Conservation (phyloP, 2,888 invertebrate species). For the Idaea aversata region DNA sequence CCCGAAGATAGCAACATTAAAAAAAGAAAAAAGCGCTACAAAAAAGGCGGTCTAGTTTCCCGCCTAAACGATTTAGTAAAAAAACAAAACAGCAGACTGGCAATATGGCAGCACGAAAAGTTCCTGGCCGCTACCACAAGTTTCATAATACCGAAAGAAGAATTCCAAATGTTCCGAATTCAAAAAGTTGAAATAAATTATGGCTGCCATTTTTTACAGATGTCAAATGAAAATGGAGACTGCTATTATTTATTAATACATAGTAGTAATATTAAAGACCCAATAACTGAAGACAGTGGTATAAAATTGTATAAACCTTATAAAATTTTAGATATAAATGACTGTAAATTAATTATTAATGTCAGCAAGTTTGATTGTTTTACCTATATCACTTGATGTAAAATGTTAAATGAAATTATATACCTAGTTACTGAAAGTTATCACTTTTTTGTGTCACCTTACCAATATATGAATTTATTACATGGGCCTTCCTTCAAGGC, state of each 20-base stretch:
- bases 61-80: slow-evolving; percentile 64
- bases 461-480: too few species aligned
- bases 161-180: slow-evolving; percentile 49
- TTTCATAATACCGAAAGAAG: slow-evolving; percentile 61
- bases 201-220: slow-evolving; percentile 55
- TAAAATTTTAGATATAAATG: slow-evolving; percentile 39
- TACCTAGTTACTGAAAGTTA: background rate
- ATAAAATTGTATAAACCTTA: slow-evolving; percentile 64
- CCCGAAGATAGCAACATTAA: slow-evolving; percentile 25
- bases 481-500: too few species aligned
- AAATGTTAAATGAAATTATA: background rate
- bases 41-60: slow-evolving; percentile 70
- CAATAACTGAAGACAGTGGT: slow-evolving; percentile 38
- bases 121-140: slow-evolving; percentile 68
- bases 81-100: slow-evolving; percentile 66
- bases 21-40: slow-evolving; percentile 58
- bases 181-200: slow-evolving; percentile 50
- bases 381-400: slow-evolving; percentile 7
- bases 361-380: slow-evolving; percentile 61
- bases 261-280: slow-evolving; percentile 43
- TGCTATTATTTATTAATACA: slow-evolving; percentile 55
- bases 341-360: slow-evolving; percentile 56
- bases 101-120: slow-evolving; percentile 79
- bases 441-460: background rate
- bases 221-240: slow-evolving; percentile 42